Conservation (phyloP, 2,888 invertebrate species). For the Eupithecia dodoneata region DNA sequence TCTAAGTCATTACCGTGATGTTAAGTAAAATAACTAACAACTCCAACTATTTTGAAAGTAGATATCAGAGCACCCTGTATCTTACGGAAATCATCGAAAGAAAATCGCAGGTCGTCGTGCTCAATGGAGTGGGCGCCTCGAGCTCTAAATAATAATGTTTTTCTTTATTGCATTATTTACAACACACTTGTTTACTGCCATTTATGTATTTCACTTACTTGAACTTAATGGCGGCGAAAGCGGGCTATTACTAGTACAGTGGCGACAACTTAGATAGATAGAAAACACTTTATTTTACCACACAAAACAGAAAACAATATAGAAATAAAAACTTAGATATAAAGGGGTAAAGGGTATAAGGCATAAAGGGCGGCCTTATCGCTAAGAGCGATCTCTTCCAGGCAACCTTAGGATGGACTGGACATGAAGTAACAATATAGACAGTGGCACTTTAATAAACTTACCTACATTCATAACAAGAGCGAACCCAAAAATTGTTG, state of each 20-base stretch:
- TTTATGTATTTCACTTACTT: constrained; percentile 6
- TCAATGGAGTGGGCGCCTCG: constrained; percentile 59
- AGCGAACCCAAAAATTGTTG: too few species aligned
- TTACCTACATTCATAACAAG: too few species aligned
- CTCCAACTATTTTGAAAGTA: not conserved
- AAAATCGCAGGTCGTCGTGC: constrained; percentile 66
- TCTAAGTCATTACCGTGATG: not conserved
- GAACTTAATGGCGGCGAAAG: not conserved
- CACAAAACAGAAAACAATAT: too few species aligned
- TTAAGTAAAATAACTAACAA: not conserved
- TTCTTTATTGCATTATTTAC: constrained; percentile 58
- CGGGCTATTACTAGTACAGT: not conserved
- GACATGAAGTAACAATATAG: too few species aligned
- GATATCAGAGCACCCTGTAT: constrained; percentile 51
- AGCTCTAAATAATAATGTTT: constrained; percentile 70
- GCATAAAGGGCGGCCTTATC: too few species aligned
- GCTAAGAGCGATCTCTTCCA: too few species aligned
- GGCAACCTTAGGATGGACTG: too few species aligned
- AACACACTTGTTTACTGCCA: constrained; percentile 25
- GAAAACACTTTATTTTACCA: too few species aligned
- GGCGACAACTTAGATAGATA: not conserved
- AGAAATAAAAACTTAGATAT: too few species aligned
- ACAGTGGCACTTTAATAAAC: too few species aligned
- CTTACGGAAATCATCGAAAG: constrained; percentile 48
- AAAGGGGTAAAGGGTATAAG: too few species aligned